Evolutionary conservation across 1,140 invertebrate genomes (phyloP).

Genomic region (Rhyacophila brunnea): DNA sequence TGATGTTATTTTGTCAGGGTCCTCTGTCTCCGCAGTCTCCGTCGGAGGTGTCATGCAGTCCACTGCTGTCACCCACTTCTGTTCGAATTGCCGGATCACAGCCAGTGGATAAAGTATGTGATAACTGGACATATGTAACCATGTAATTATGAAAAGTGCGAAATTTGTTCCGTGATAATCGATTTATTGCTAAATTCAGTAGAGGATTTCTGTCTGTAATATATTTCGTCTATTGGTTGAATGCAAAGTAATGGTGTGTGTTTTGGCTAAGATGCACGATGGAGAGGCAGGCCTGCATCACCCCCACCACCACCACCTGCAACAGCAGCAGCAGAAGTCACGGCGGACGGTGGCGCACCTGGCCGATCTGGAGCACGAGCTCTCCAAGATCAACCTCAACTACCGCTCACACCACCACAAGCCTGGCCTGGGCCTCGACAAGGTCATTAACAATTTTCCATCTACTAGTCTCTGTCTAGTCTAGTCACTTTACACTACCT

Average conservation of each 20-base stretch:
- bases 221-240: too few relatives aligned
- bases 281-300: constrained; percentile 10
- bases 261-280: constrained; percentile 21
- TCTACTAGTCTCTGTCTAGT: too few relatives aligned
- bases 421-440: constrained; percentile 41
- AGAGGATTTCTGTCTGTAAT: too few relatives aligned
- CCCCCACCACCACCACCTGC: constrained; percentile 19
- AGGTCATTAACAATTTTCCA: constrained; percentile 14
- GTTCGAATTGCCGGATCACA: constrained; percentile 36
- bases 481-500: too few relatives aligned
- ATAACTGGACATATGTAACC: too few relatives aligned
- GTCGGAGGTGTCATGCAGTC: constrained; percentile 47
- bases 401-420: constrained; percentile 45
- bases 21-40: constrained; percentile 51
- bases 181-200: too few relatives aligned
- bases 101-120: neutral
- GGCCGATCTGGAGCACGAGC: constrained; percentile 50
- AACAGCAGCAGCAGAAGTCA: constrained; percentile 31
- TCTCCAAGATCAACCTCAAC: constrained; percentile 52
- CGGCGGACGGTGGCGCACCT: constrained; percentile 44
- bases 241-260: neutral
- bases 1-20: constrained; percentile 35
- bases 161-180: too few relatives aligned
- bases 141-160: too few relatives aligned
- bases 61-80: constrained; percentile 48